These are phyloP conservation scores for Hydroisotoma schaefferi DNA, from an alignment of 2,888 invertebrate species.

Conservation along the genomic window DNA sequence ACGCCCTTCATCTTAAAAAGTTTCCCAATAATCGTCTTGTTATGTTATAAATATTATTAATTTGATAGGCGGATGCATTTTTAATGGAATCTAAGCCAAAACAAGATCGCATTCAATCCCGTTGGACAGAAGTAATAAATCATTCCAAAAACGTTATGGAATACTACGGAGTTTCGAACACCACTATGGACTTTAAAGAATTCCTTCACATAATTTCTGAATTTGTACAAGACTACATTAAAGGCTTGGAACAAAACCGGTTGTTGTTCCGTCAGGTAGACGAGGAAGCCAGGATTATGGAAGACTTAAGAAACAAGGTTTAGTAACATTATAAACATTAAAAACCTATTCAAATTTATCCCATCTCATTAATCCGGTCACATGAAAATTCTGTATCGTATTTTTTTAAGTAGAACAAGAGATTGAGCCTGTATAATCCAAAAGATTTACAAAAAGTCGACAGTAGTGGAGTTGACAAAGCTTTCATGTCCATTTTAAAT, in stretches of 20 bases:
- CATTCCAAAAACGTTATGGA: neutral
- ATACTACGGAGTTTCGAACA: conserved; percentile 3
- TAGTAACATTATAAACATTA: neutral
- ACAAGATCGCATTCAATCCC: no score
- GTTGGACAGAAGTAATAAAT: neutral
- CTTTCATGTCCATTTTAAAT: no score
- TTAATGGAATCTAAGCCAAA: neutral
- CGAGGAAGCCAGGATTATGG: no score
- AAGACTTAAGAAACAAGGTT: neutral
- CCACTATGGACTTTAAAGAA: neutral
- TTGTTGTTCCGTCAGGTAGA: conserved; percentile 2
- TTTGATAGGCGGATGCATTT: no score
- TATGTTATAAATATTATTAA: no score
- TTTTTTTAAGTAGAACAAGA: no score
- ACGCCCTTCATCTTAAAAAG: no score
- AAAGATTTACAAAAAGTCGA: no score
- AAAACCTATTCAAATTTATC: neutral
- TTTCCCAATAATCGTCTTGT: no score
- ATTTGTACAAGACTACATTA: conserved; percentile 4
- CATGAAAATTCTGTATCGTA: no score
- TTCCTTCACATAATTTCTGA: neutral
- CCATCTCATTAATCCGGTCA: neutral
- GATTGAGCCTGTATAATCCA: no score
- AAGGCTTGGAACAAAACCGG: neutral
- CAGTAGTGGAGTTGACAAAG: no score